Evolutionary conservation across 2,888 invertebrate species (phyloP).

Genomic region (Meteorus cinctellus): DNA sequence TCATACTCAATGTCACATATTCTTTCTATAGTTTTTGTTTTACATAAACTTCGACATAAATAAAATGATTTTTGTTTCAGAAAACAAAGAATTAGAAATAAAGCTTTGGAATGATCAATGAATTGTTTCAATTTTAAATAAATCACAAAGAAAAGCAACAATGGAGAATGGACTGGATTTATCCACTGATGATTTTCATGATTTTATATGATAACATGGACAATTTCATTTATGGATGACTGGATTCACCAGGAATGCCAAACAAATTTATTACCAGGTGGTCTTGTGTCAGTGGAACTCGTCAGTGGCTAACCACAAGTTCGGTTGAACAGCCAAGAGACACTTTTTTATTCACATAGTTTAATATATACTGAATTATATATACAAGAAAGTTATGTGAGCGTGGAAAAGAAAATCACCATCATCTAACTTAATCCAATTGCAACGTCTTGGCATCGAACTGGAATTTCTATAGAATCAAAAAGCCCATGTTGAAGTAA

Average conservation of each 20-base stretch:
- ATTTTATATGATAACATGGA: not conserved
- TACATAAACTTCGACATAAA: not conserved
- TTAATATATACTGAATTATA: not conserved
- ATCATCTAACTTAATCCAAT: not conserved
- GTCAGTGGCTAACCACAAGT: conserved; percentile 46
- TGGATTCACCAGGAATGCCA: conserved; percentile 38
- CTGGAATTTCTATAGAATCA: not conserved
- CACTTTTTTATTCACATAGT: not conserved
- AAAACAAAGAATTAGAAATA: too few species aligned
- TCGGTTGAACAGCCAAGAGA: conserved; percentile 17
- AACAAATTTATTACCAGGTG: conserved; percentile 38
- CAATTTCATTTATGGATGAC: conserved; percentile 27
- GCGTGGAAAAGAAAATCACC: not conserved
- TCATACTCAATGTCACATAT: not conserved
- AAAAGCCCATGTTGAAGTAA: not conserved
- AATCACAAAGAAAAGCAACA: too few species aligned
- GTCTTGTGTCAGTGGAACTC: conserved; percentile 23
- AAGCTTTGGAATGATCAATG: too few species aligned
- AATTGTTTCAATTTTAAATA: too few species aligned
- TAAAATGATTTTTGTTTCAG: too few species aligned
- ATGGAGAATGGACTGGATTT: not conserved
- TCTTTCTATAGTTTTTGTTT: not conserved
- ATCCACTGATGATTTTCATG: not conserved
- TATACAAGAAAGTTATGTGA: conserved; percentile 18
- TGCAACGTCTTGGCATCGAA: not conserved